Evolutionary conservation across 2,888 invertebrate species (phyloP), one percentile per base, ranked within the genome.

Genomic region (Hemaris fuciformis): DNA sequence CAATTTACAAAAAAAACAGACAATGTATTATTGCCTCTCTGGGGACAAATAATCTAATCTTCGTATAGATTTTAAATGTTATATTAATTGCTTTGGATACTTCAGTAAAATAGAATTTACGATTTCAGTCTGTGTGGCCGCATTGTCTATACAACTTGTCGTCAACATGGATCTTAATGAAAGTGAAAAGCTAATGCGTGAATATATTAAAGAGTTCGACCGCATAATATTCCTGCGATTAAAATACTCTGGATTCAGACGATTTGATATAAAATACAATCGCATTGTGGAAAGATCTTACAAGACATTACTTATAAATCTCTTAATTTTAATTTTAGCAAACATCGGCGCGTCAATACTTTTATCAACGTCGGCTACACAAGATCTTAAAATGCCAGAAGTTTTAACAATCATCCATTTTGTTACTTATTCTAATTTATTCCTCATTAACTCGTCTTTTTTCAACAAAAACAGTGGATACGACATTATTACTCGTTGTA

Each of bases 191-290:
- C 64, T 84, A 45, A 73, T 67, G 65, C 59, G 65, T 57, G 82
- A 85, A 72, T 80, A 81, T 59, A 66, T 71, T 2, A 60, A 71
- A 38, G 73, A 63, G 61, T 73, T 75, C 6, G 59, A 60, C 15
- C 70, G 62, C n/a, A 62, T 64, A n/a, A 60, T 75, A 42, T 77
- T 74, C 65, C 66, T 68, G 59, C 66, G 74, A 3, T 18, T 82
- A 15, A 76, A 75, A 68, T 42, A 72, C 3, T 67, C 67, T n/a
- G 87, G 85, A 23, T 81, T 76, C 42, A 71, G 78, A 25, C 76
- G 85, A 66, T 84, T 83, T 59, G 75, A 82, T 25, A 76, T 84
- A 1, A 72, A 72, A 62, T 72, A 84, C 53, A 75, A 73, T 2
- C 48, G 69, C 60, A 76, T 85, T n/a, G 71, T 76, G 15, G 68